A percentile compares a stretch with the other conserved stretches of the same genome.
phyloP scores from a whole-genome alignment of 2,797 vertebrate species.

The Etheostoma nigrum region DNA sequence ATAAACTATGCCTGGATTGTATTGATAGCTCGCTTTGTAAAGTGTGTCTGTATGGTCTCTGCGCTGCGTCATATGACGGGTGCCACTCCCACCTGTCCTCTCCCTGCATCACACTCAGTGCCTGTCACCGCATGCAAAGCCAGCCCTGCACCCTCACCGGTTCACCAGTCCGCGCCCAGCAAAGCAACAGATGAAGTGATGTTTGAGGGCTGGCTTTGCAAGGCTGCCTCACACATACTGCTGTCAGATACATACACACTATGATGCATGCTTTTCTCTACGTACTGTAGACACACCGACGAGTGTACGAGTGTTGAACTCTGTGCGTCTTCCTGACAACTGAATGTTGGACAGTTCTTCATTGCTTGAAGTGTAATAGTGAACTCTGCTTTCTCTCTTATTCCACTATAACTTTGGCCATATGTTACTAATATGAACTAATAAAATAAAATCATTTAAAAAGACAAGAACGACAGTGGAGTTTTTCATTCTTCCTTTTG shows the following conservation, averaged over 20 bases:
- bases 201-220: conserved; percentile 14
- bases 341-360: conserved; percentile 54
- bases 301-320: conserved; percentile 32
- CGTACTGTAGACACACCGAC: conserved; percentile 18
- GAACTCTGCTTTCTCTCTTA: conserved; percentile 51
- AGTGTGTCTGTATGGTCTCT: neutral
- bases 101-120: conserved; percentile 20
- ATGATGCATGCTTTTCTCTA: conserved; percentile 67
- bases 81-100: neutral
- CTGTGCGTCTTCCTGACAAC: conserved; percentile 40
- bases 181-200: neutral
- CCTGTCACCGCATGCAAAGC: conserved; percentile 22
- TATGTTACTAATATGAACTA: conserved; percentile 61
- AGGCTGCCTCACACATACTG: conserved; percentile 13
- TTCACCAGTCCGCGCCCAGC: neutral
- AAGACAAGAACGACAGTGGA: conserved; percentile 43
- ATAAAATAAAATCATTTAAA: conserved; percentile 61
- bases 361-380: conserved; percentile 53
- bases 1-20: neutral
- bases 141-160: neutral
- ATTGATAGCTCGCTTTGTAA: neutral
- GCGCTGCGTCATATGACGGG: neutral
- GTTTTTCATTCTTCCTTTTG: conserved; percentile 1
- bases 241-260: conserved; percentile 40
- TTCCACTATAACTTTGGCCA: conserved; percentile 39